phyloP scores from a whole-genome alignment of 2,888 invertebrate genomes.

The Amphipyra tragopoginis region DNA sequence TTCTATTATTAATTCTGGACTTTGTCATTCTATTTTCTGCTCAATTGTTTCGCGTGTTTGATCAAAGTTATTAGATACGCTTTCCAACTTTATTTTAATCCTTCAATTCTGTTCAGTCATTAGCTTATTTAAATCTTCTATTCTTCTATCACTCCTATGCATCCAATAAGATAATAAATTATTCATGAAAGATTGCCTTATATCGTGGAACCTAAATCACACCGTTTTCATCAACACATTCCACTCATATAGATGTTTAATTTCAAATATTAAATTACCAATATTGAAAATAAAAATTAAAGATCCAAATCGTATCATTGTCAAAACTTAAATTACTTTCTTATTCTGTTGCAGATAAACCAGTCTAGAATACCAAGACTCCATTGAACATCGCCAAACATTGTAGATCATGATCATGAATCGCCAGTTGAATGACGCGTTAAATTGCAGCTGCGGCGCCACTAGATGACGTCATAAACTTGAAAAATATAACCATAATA shows the following conservation, averaged over 20 bases:
- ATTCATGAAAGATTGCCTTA: too few relatives aligned
- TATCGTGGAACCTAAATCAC: too few relatives aligned
- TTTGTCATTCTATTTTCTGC: conserved; percentile 42
- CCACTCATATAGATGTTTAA: too few relatives aligned
- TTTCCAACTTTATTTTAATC: not conserved
- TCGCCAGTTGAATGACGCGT: conserved; percentile 57
- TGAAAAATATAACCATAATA: conserved; percentile 47
- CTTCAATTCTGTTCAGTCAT: not conserved
- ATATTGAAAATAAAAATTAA: too few relatives aligned
- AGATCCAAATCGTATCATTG: too few relatives aligned
- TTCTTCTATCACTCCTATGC: too few relatives aligned
- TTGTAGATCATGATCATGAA: conserved; percentile 51
- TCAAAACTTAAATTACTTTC: conserved; percentile 5
- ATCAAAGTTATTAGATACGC: not conserved
- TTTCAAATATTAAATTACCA: too few relatives aligned
- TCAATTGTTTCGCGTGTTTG: conserved; percentile 29
- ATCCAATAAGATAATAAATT: too few relatives aligned
- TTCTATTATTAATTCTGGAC: conserved; percentile 55
- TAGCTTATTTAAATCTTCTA: too few relatives aligned
- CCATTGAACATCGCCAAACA: conserved; percentile 29
- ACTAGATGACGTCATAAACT: conserved; percentile 55
- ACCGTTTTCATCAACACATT: too few relatives aligned
- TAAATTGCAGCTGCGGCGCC: conserved; percentile 57
- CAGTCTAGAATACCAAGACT: conserved; percentile 13
- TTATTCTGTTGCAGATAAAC: conserved; percentile 4